Base-by-base conservation (phyloP, 2,797 vertebrate species). In the Taeniopygia guttata region DNA sequence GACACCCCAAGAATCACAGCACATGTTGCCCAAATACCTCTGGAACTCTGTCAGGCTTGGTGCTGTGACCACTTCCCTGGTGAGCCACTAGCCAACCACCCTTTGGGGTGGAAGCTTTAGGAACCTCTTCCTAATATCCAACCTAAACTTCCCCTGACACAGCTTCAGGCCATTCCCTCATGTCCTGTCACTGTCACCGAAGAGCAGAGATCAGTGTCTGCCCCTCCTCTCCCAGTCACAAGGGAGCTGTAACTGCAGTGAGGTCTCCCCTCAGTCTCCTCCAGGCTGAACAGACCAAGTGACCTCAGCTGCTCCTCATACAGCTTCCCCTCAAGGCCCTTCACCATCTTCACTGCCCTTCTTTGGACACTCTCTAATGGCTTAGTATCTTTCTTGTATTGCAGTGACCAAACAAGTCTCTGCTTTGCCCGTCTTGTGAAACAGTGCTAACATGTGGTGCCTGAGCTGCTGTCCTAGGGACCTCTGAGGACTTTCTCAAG, bases 291-390 rank as follows among this genome's bases (percentile, higher is more conserved):
- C 40, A 60, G 29, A 60, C 11, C 7, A 6, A 54, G 40, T 12
- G 34, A 2, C 13, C 25, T 26, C 42, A 12, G 30, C 34, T 13
- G 4, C 16, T 67, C 17, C 26, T 64, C 34, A 19, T 0, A 16
- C 0, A 0, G 10, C 20, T 46, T 16, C 34, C 0, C 27, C 38
- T 45, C 25, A 40, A 21, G 6, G 14, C 13, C 14, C 29, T 54
- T 15, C 2, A 20, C 4, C 40, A 26, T 26, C 25, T 54, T 40
- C 17, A 7, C 20, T 54, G 34, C 30, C 25, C 21, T 69, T 23
- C 40, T 54, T 30, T 42, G 42, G 11, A 21, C 4, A 5, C 40
- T 69, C 30, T 40, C 25, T 26, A 10, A 46, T 69, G 40, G 20
- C 11, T 69, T 40, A 14, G 11, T 25, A n/a, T 21, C 11, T 23